These are phyloP conservation scores for Halyomorpha halys DNA, from an alignment of 1,140 invertebrate genomes.

Conservation along the genomic window DNA sequence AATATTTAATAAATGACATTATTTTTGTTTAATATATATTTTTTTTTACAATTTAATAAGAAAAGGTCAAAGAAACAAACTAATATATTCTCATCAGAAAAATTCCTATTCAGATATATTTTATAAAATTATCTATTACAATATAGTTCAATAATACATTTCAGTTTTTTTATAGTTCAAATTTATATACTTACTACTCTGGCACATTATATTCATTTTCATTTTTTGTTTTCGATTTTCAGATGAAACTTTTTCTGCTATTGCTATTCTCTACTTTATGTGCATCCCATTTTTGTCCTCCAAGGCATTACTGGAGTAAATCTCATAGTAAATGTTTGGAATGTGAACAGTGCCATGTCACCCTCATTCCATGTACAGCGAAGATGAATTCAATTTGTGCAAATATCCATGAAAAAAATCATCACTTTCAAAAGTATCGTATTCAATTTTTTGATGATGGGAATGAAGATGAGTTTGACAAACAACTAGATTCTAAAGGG, in stretches of 20 bases:
- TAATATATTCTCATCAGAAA: no score
- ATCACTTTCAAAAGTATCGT: constrained; percentile 12
- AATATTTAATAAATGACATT: no score
- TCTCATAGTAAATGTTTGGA: background rate
- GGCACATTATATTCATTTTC: no score
- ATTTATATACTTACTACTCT: no score
- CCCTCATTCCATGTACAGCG: background rate
- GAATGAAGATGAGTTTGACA: background rate
- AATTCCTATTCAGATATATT: no score
- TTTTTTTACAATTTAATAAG: no score
- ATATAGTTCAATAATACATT: no score
- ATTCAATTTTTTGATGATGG: constrained; percentile 2
- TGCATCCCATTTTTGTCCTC: background rate
- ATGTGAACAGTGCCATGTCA: background rate
- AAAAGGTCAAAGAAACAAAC: no score
- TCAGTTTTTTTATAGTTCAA: no score
- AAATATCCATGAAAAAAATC: background rate
- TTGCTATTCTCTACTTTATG: background rate
- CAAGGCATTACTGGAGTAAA: background rate
- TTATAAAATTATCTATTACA: no score
- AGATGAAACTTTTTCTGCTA: constrained; percentile 3
- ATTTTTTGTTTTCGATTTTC: background rate
- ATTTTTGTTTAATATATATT: no score
- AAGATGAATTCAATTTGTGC: background rate
- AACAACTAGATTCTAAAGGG: constrained; percentile 3